phyloP scores from a whole-genome alignment of 2,113 vertebrate genomes.

The Nannobrachium achirus region DNA sequence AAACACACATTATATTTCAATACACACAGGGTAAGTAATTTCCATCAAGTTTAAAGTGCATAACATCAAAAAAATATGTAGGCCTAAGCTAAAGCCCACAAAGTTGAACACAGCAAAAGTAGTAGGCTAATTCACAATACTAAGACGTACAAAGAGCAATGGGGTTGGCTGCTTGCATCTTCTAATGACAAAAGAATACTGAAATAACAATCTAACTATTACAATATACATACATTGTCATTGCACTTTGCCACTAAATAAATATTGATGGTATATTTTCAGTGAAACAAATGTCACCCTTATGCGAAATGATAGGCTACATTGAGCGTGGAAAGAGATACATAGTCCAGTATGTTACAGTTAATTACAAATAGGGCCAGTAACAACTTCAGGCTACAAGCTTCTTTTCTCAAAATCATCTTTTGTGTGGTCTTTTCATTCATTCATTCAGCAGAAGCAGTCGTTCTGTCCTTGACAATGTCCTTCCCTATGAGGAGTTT shows the following conservation, averaged over 20 bases:
- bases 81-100: slow-evolving; percentile 48
- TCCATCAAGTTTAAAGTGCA: slow-evolving; percentile 80
- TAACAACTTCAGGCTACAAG: slow-evolving; percentile 21
- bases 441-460: slow-evolving; percentile 15
- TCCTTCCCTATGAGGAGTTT: not conserved
- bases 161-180: slow-evolving; percentile 39
- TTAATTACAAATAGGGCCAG: slow-evolving; percentile 62
- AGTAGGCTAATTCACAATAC: slow-evolving; percentile 63
- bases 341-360: slow-evolving; percentile 56
- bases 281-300: slow-evolving; percentile 66
- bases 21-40: slow-evolving; percentile 56
- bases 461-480: slow-evolving; percentile 11
- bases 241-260: slow-evolving; percentile 96
- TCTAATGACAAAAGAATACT: slow-evolving; percentile 61
- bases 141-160: slow-evolving; percentile 58
- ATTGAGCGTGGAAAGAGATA: slow-evolving; percentile 56
- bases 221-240: slow-evolving; percentile 87
- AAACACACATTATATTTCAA: slow-evolving; percentile 52
- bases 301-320: slow-evolving; percentile 61
- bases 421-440: slow-evolving; percentile 3
- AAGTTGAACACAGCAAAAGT: slow-evolving; percentile 60
- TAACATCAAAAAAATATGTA: slow-evolving; percentile 65
- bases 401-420: slow-evolving; percentile 32
- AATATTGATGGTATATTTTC: slow-evolving; percentile 75
- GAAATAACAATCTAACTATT: slow-evolving; percentile 77